phyloP scores from a whole-genome alignment of 2,113 vertebrate species.

The Emberiza fucata region DNA sequence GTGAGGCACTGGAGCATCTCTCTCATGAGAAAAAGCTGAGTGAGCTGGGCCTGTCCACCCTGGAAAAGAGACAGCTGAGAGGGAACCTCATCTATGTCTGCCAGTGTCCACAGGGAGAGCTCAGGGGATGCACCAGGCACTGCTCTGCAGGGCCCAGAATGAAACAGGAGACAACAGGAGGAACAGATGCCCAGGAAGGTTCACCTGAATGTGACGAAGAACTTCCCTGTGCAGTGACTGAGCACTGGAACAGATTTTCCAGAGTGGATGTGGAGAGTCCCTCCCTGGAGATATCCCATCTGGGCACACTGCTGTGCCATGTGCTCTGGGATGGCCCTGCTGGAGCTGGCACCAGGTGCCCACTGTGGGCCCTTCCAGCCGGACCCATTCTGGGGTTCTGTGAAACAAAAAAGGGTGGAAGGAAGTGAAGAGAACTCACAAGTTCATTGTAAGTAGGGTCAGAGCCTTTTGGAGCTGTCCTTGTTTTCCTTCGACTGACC shows the following conservation, averaged over 20 bases:
- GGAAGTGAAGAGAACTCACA: constrained; percentile 68
- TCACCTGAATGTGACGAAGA: background rate
- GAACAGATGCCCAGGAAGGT: background rate
- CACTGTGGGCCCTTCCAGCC: background rate
- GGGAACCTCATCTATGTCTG: background rate
- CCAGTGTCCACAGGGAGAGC: background rate
- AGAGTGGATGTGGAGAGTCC: background rate
- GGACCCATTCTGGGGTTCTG: fast-evolving
- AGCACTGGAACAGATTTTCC: background rate
- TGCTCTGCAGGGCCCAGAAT: fast-evolving
- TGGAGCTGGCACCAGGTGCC: background rate
- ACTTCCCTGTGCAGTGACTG: no score
- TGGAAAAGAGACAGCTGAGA: background rate
- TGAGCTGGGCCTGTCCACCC: background rate
- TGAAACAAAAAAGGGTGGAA: background rate
- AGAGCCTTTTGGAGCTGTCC: constrained; percentile 78
- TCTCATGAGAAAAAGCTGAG: background rate
- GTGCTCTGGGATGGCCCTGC: background rate
- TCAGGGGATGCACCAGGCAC: background rate
- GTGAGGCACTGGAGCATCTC: background rate
- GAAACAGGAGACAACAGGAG: background rate
- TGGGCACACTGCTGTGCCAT: background rate
- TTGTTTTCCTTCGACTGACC: constrained; percentile 80
- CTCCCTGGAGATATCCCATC: background rate
- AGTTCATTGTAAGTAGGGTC: constrained; percentile 89